Evolutionary conservation across 1,140 invertebrate species (phyloP), one percentile per base, ranked within the genome.

Genomic region (Papilio helenus): DNA sequence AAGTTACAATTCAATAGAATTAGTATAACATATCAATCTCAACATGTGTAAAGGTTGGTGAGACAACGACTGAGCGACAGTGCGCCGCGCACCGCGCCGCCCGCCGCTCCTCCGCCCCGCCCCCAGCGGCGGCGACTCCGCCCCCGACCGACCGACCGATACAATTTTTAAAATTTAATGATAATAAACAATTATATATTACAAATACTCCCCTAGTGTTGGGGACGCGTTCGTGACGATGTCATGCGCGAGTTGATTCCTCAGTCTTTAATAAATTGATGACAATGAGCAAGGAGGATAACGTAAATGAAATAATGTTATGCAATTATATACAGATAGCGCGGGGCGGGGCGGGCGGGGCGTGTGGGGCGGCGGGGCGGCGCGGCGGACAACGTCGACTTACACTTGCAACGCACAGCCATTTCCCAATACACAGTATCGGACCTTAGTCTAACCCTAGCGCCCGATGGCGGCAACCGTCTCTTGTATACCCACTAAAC

Each of bases 191-290:
- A 88, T 87, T 87, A 85, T 88, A 85, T 86, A 86, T 88, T 86
- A 86, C 87, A 88, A 87, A 79, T 86, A 87, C 81, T 88, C 87
- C 88, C 74, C 87, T 85, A 86, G 84, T 85, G 85, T 78, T 82
- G 79, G 90, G 92, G 92, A 89, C 92, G 91, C 89, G 88, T 90
- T 89, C 90, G 90, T 92, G 93, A 87, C 92, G 89, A 94, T 92
- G 92, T 91, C 90, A 87, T 92, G 90, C 91, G 93, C 89, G 87
- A 92, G 89, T 94, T 94, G 93, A 94, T 94, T 93, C 90, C 93
- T 94, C 93, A 94, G 93, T 94, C 93, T 94, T 93, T 94, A 93
- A 93, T 93, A 92, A 92, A 93, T 94, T 94, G 93, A 94, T 94
- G 93, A 92, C 92, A 91, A 94, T 94, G 93, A 94, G 92, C 92